Evolutionary conservation across 2,797 vertebrate species (phyloP).

Genomic region (Smutsia gigantea): DNA sequence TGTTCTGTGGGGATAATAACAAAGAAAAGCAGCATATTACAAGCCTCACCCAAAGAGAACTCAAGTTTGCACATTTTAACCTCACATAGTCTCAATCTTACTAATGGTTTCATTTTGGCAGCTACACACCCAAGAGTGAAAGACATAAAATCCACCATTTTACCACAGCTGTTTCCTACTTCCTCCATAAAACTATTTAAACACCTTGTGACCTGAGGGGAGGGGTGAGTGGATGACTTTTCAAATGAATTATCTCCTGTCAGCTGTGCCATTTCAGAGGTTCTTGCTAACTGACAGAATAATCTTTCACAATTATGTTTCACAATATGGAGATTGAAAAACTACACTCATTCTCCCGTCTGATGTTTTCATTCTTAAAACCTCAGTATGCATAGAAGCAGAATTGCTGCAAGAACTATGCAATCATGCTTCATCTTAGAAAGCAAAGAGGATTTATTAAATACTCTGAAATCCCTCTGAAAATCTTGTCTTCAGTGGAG

Average conservation of each 20-base stretch:
- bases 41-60: not conserved
- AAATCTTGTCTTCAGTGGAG: not conserved
- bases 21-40: not conserved
- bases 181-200: constrained; percentile 50
- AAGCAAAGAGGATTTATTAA: not conserved
- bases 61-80: not conserved
- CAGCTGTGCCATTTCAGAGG: not conserved
- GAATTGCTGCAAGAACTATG: not conserved
- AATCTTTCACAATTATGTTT: not conserved
- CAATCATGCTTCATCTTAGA: not conserved
- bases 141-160: not conserved
- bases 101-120: constrained; percentile 36
- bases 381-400: not conserved
- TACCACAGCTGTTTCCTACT: constrained; percentile 57
- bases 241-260: not conserved
- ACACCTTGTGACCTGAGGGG: not conserved
- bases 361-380: not conserved
- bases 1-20: not conserved
- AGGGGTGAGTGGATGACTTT: not conserved
- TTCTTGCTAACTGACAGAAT: not conserved
- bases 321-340: not conserved
- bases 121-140: not conserved
- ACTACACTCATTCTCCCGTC: not conserved
- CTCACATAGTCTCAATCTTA: not conserved
- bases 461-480: not conserved